Evolutionary conservation across 2,888 invertebrate species (phyloP), one percentile per base, ranked within the genome.

Genomic region (Neuroscelio doddi): DNA sequence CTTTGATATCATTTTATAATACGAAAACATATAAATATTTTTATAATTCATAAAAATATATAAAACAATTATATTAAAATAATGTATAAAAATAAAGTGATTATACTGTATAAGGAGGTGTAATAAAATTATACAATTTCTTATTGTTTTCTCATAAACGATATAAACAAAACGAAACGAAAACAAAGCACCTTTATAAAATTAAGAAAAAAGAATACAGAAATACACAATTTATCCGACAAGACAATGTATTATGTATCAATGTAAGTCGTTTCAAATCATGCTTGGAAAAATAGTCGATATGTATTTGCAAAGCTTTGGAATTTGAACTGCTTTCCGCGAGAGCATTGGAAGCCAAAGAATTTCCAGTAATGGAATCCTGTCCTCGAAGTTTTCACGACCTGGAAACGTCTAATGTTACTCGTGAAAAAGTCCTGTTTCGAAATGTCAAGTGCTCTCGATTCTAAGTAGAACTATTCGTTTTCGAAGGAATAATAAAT

Each of bases 361-460:
- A 69, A 69, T 69, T 67, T 67, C 59, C 26, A 63, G 69, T 69
- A 69, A 67, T 69, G 67, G 69, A 69, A 70, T 70, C 64, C 64
- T 55, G 69, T 70, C 59, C 62, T 67, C 58, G 64, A 70, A 64
- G 63, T 70, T 70, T 70, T 56, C 62, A 67, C 69, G 64, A 64
- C 59, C 62, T 67, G 63, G 63, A 70, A 70, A 70, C 58, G 62
- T 66, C 66, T 61, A 62, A 67, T 55, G 62, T 66, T 62, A 61
- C 51, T 66, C 58, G 61, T 56, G 21, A 62, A 66, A 55, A 66
- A 61, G 61, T 55, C 55, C 61, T 53, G 69, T 55, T 52, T 52
- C 47, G 51, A 46, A 52, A 67, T 59, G 64, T 58, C 57, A 45
- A 64, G 56, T 42, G 53, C 45, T 61, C 51, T 38, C 10, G 52